Percentiles rank a stretch among this genome's conserved stretches.
Evolutionary conservation across 2,113 vertebrate species (phyloP).

Genomic region (Calidris pygmaea): DNA sequence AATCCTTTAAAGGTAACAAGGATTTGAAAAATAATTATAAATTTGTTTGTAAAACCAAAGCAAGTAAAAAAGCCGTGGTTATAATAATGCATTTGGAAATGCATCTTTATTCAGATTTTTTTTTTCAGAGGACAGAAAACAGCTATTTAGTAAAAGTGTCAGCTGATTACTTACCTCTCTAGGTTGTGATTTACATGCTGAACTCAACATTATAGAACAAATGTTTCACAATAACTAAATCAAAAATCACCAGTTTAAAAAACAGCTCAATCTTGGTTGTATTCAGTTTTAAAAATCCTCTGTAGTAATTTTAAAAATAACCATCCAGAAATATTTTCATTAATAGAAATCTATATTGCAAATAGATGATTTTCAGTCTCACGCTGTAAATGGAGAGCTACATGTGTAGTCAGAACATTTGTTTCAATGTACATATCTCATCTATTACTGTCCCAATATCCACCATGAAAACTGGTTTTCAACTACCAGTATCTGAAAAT

Average conservation of each 20-base stretch:
- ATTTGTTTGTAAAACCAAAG: slow-evolving; percentile 7
- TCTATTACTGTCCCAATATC: not conserved
- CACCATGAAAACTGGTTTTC: not conserved
- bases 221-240: not conserved
- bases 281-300: not conserved
- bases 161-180: slow-evolving; percentile 33
- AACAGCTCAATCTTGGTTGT: not conserved
- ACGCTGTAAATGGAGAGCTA: not conserved
- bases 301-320: not conserved
- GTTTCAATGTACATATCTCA: not conserved
- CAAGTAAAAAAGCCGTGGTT: not conserved
- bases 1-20: slow-evolving; percentile 53
- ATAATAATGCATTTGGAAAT: not conserved
- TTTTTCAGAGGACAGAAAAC: not conserved
- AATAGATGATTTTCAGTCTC: not conserved
- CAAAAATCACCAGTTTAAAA: not conserved
- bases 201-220: not conserved
- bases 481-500: not conserved
- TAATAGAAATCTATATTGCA: not conserved
- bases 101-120: not conserved
- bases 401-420: not conserved
- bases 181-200: not conserved
- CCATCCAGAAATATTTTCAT: not conserved
- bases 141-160: not conserved
- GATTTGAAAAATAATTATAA: not conserved